Base-by-base conservation (phyloP, 2,113 vertebrate species). In the Engraulis encrasicolus region DNA sequence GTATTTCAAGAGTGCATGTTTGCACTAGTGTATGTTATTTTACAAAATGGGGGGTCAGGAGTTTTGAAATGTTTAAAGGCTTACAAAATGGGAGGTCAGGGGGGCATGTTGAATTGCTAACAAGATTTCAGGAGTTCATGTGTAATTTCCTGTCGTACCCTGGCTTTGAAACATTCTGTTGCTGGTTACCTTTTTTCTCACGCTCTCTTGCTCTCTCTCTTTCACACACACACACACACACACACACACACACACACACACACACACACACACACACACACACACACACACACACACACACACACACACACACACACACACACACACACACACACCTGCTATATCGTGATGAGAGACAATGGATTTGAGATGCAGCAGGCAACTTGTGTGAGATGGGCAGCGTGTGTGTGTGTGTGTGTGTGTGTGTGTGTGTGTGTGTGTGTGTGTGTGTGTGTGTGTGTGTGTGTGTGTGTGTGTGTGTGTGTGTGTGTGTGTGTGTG, bases 301-400 rank as follows among this genome's bases (percentile, higher is more conserved):
- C 27, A 12, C 23, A 31, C 27, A 14, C 27, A 74, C 27, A 31
- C 66, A 34, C 1, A 14, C 1, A 3, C 66, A 74, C n/a, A 23
- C 58, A 45, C 40, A 45, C 40, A 9, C 40, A 45, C 9, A 3
- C 40, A 3, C 40, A 45, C 40, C 40, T 45, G 40, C 40, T 45
- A 9, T 66, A 27, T 23, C 2, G 20, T 74, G 66, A 74, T 74
- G 31, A 31, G 58, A 66, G 17, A 14, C 12, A 3, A 74, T 74
- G 27, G 66, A 34, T 74, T 36, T 27, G 15, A 34, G 34, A 74
- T 74, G 37, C 50, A 74, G 27, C 48, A 74, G 31, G 37, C 50
- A 74, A 20, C 48, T 86, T 86, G 23, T 84, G 40, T 74, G 66
- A 74, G 66, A 74, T 74, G 66, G 66, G 9, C 66, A 74, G 58